These are phyloP conservation scores for Gisinianus flammeolus DNA, from an alignment of 2,888 invertebrate genomes.

Conservation along the genomic window DNA sequence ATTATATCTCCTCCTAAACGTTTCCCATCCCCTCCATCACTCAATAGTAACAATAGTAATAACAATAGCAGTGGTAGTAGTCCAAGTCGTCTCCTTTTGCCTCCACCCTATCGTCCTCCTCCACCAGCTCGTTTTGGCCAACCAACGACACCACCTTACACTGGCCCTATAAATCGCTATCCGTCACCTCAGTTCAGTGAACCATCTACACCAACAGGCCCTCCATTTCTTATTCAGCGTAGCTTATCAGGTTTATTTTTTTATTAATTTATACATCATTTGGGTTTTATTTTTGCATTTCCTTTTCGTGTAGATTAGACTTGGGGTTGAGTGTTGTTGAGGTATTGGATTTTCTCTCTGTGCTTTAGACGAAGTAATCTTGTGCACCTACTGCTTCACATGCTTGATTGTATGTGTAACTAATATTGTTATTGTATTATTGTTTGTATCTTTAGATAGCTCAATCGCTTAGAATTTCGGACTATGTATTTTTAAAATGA, in stretches of 20 bases:
- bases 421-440: background rate
- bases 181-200: background rate
- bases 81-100: background rate
- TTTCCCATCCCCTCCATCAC: constrained; percentile 31
- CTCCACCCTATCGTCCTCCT: background rate
- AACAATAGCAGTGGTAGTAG: background rate
- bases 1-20: constrained; percentile 37
- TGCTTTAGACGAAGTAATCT: background rate
- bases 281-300: background rate
- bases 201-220: background rate
- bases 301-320: background rate
- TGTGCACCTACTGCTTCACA: background rate
- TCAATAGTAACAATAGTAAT: background rate
- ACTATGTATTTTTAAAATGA: too few species aligned
- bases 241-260: constrained; percentile 12
- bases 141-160: background rate
- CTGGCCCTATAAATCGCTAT: background rate
- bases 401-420: background rate
- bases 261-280: background rate
- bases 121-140: background rate
- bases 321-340: background rate
- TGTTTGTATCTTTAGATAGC: too few species aligned
- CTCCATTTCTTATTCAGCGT: background rate
- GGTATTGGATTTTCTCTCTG: background rate
- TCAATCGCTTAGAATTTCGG: too few species aligned